A percentile compares a stretch with the other conserved stretches of the same genome.
Conservation (phyloP, 2,888 invertebrate species). For the Agriopis aurantiaria region DNA sequence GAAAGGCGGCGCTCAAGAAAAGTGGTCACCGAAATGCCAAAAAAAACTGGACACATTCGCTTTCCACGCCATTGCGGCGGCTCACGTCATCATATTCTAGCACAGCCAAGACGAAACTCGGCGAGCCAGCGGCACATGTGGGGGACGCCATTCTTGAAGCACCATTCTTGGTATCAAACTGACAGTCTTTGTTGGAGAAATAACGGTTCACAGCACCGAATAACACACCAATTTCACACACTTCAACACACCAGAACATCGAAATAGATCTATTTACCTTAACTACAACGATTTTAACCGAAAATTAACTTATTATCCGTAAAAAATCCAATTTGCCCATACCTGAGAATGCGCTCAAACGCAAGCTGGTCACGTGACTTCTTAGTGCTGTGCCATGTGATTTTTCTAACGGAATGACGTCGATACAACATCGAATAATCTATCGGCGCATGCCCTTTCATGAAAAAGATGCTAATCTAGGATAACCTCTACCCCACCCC, state of each 20-base stretch:
- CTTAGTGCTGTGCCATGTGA: constrained; percentile 68
- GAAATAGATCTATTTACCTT: constrained; percentile 73
- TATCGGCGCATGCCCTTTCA: not conserved
- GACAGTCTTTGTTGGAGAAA: constrained; percentile 85
- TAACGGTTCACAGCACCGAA: constrained; percentile 74
- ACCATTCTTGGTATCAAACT: constrained; percentile 88
- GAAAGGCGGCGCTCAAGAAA: constrained; percentile 46
- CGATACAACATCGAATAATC: not conserved
- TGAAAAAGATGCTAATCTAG: too few species aligned
- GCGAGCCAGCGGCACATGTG: constrained; percentile 88
- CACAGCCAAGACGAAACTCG: constrained; percentile 75
- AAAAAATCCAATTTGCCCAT: constrained; percentile 83
- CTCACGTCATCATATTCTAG: constrained; percentile 77
- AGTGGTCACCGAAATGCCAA: constrained; percentile 60
- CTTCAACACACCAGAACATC: constrained; percentile 66
- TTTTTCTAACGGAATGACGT: constrained; percentile 45
- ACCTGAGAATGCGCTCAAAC: constrained; percentile 91
- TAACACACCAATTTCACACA: constrained; percentile 69
- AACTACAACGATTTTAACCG: constrained; percentile 66
- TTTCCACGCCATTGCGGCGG: constrained; percentile 66
- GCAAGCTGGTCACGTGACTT: constrained; percentile 90
- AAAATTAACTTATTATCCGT: constrained; percentile 75
- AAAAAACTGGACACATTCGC: constrained; percentile 58
- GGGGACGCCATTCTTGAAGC: constrained; percentile 91
- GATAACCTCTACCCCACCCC: too few species aligned